Base-by-base conservation (phyloP, 1,140 invertebrate species). In the Hetaerina americana region DNA sequence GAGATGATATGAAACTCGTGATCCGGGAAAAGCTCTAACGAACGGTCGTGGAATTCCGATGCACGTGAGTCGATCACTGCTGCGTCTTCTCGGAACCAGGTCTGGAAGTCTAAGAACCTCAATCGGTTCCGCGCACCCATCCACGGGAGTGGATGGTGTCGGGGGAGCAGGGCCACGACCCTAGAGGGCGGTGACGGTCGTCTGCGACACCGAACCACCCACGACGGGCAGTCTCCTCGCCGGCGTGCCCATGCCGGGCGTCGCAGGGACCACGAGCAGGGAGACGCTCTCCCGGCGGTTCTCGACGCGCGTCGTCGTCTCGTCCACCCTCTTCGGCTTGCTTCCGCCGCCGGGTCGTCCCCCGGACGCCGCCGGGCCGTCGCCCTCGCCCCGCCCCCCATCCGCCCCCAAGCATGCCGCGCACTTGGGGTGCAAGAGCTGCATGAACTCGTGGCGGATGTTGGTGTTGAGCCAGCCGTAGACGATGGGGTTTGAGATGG, bases 401-500 rank as follows among this genome's bases (percentile, higher is more conserved):
- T n/a, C 40, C 3, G 15, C 15, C 3, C 15, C 15, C 40, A 57
- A 18, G 28, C 70, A 40, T 5, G 29, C 5, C 29, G 22, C 18
- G 22, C 31, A 29, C 70, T 26, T 27, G 25, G 66, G 29, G 25
- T 79, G 79, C 10, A 81, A 72, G 25, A 82, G 72, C 27, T 79
- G 76, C 31, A 80, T 26, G 27, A 83, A 77, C 73, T 83, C 82
- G 27, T 77, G 73, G 6, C 81, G 73, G n/a, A 84, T 78, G 74
- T 83, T 83, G 10, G 81, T 80, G 75, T 85, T 85, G 70, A 85
- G 78, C 81, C 82, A 85, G 10, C 84, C 84, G 77, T 86, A 86
- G 27, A 86, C 79, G 49, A 86, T 77, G 8, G 83, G 82, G 76
- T 86, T 86, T 70, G 81, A 82, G n/a, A 82, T 77, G 5, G 84